Conservation (phyloP, 2,888 invertebrate species). For the Erannis defoliaria region DNA sequence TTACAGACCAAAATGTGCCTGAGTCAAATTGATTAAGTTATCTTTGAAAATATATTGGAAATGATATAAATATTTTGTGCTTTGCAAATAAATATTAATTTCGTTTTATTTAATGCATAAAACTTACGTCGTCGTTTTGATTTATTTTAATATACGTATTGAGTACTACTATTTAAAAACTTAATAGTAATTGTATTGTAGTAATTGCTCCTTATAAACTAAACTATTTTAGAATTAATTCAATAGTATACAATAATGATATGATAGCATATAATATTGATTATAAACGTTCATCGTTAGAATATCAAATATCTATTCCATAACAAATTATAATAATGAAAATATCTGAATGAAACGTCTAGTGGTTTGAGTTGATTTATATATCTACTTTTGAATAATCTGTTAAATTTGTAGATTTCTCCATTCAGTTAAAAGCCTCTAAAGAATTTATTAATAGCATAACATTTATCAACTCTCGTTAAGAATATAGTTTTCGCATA, state of each 20-base stretch:
- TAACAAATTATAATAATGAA: slow-evolving; percentile 16
- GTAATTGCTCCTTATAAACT: too few species aligned
- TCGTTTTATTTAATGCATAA: too few species aligned
- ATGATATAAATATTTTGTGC: too few species aligned
- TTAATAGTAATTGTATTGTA: too few species aligned
- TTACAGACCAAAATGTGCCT: too few species aligned
- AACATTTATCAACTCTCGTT: slow-evolving; percentile 31
- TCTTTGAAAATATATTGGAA: too few species aligned
- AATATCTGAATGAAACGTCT: slow-evolving; percentile 37
- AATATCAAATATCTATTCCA: slow-evolving; percentile 8
- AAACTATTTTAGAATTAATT: background rate
- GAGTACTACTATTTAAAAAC: too few species aligned
- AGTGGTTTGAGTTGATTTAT: slow-evolving; percentile 33
- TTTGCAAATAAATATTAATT: too few species aligned
- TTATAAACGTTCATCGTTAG: background rate
- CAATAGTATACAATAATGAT: background rate
- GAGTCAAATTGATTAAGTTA: too few species aligned
- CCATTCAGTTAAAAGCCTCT: slow-evolving; percentile 40
- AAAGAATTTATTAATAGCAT: slow-evolving; percentile 41
- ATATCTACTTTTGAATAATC: slow-evolving; percentile 43
- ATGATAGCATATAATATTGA: too few species aligned
- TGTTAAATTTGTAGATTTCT: slow-evolving; percentile 41
- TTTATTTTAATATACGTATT: too few species aligned
- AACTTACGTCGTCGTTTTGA: too few species aligned
- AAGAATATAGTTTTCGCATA: slow-evolving; percentile 24